A percentile compares a stretch with the other conserved stretches of the same genome.
These are phyloP conservation scores for Eurystomus gularis DNA, from an alignment of 2,113 vertebrate genomes.

Conservation along the genomic window DNA sequence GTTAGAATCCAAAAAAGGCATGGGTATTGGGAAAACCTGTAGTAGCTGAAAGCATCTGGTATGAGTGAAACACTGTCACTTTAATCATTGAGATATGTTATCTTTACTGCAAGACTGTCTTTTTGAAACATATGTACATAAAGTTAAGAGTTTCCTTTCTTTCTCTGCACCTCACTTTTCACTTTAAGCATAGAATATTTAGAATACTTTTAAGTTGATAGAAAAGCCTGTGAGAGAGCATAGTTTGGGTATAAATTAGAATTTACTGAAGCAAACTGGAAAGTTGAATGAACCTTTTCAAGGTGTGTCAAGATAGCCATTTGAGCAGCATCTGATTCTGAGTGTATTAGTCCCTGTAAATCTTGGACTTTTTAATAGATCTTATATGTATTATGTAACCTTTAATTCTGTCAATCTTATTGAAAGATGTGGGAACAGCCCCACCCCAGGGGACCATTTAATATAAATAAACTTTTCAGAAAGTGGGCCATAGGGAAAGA, in stretches of 20 bases:
- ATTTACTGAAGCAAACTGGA: background rate
- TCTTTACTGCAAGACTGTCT: background rate
- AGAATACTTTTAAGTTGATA: background rate
- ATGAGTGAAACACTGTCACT: background rate
- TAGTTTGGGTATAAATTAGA: background rate
- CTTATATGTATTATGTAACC: background rate
- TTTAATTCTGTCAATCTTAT: background rate
- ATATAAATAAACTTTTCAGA: background rate
- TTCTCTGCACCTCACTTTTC: background rate
- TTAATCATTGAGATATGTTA: background rate
- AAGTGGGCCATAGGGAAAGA: background rate
- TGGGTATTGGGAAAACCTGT: background rate
- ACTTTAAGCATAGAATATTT: background rate
- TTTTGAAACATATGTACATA: background rate
- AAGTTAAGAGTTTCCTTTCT: background rate
- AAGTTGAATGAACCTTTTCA: background rate
- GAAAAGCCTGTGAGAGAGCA: background rate
- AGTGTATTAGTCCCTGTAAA: background rate
- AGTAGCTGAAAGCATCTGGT: background rate
- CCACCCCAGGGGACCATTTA: background rate
- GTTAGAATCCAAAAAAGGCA: background rate
- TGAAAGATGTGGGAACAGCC: background rate
- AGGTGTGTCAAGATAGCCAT: background rate
- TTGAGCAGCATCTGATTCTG: background rate
- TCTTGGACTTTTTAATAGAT: background rate